These are phyloP conservation scores for Notothenia coriiceps DNA, from an alignment of 2,113 vertebrate genomes.

Conservation along the genomic window DNA sequence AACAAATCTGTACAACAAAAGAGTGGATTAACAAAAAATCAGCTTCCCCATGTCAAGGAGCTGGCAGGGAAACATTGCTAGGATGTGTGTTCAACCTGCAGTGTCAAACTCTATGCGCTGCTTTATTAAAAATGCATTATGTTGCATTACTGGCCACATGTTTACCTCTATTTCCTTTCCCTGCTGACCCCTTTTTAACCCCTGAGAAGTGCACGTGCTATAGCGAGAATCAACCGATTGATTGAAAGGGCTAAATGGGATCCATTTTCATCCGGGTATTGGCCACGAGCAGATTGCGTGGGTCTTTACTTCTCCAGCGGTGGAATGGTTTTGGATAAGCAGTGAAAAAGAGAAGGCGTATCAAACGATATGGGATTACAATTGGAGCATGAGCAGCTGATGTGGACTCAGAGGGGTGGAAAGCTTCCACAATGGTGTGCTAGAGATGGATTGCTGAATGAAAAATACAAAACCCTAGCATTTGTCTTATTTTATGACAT, in stretches of 20 bases:
- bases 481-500: background rate
- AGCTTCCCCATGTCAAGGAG: background rate
- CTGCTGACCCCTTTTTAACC: conserved; percentile 32
- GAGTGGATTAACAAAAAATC: conserved; percentile 20
- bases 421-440: background rate
- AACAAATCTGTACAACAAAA: conserved; percentile 4
- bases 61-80: background rate
- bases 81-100: background rate
- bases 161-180: conserved; percentile 3
- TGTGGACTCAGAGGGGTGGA: background rate
- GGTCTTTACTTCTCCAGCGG: background rate
- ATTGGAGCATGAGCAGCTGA: background rate
- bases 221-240: conserved; percentile 25
- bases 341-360: background rate
- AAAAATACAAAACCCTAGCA: background rate
- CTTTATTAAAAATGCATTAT: background rate
- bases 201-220: conserved; percentile 26
- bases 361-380: background rate
- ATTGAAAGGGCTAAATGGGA: conserved; percentile 34
- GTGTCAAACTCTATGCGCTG: background rate
- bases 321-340: background rate
- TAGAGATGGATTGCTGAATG: background rate
- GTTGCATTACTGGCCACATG: background rate
- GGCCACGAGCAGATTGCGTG: conserved; percentile 22
- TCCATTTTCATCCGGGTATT: conserved; percentile 48